These are phyloP conservation scores for Mobula birostris DNA, from an alignment of 2,113 vertebrate genomes.

Conservation along the genomic window DNA sequence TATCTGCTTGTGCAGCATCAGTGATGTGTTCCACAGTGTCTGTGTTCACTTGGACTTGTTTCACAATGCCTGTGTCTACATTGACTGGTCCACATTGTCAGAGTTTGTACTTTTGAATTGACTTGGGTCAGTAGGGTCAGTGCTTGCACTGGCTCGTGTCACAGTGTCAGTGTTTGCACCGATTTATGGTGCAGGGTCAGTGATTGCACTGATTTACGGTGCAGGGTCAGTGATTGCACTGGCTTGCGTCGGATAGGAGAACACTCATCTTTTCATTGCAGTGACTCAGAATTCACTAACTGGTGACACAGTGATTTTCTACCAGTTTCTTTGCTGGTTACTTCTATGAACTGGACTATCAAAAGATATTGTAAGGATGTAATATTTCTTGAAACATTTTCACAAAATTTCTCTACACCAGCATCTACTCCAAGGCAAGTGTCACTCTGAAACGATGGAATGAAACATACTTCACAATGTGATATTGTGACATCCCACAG, in stretches of 20 bases:
- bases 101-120: too few relatives aligned
- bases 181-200: too few relatives aligned
- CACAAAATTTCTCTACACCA: not conserved
- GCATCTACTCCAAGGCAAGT: not conserved
- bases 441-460: not conserved
- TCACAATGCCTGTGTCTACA: too few relatives aligned
- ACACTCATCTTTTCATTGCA: not conserved
- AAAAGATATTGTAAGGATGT: not conserved
- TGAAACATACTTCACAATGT: not conserved
- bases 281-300: not conserved
- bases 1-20: too few relatives aligned
- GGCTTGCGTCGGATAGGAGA: not conserved
- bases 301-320: not conserved
- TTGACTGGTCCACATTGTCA: too few relatives aligned
- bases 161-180: too few relatives aligned
- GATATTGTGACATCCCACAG: conserved; percentile 10
- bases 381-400: not conserved
- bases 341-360: not conserved
- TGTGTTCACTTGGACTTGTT: too few relatives aligned
- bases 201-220: too few relatives aligned
- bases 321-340: not conserved
- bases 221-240: not conserved
- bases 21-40: too few relatives aligned
- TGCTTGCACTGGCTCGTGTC: too few relatives aligned
- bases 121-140: too few relatives aligned